These are phyloP conservation scores for Limnephilus marmoratus DNA, from an alignment of 2,888 invertebrate genomes.

Conservation along the genomic window DNA sequence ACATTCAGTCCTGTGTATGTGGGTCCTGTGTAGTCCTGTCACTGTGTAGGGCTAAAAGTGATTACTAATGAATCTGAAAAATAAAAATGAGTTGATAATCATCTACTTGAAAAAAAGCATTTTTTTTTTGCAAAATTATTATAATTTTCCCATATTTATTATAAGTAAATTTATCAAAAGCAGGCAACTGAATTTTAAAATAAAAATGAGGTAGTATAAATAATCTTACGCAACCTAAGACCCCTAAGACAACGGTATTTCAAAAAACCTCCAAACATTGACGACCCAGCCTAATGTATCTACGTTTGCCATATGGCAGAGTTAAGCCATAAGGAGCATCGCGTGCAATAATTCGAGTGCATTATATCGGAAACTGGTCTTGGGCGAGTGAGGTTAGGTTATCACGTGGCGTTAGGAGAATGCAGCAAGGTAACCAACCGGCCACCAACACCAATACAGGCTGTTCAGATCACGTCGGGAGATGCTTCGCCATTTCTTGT, in stretches of 20 bases:
- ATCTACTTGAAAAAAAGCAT: too few relatives aligned
- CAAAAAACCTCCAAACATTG: not conserved
- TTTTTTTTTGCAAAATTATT: too few relatives aligned
- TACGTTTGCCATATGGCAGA: constrained; percentile 16
- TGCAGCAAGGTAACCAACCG: constrained; percentile 24
- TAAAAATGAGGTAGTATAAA: not conserved
- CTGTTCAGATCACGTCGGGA: constrained; percentile 4
- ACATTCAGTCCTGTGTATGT: too few relatives aligned
- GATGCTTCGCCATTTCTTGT: not conserved
- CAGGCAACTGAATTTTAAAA: not conserved
- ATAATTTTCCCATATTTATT: too few relatives aligned
- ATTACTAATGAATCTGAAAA: too few relatives aligned
- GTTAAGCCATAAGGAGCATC: constrained; percentile 10
- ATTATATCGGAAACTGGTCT: constrained; percentile 31
- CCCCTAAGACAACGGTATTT: not conserved
- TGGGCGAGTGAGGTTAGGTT: constrained; percentile 17
- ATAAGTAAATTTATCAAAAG: too few relatives aligned
- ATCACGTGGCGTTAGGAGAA: not conserved
- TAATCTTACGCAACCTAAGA: not conserved
- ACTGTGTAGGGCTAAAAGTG: too few relatives aligned
- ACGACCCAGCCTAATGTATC: not conserved
- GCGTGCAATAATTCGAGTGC: constrained; percentile 32
- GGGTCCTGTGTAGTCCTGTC: too few relatives aligned
- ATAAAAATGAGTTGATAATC: too few relatives aligned
- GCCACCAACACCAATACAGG: not conserved